These are phyloP conservation scores for Belonocnema kinseyi DNA, from an alignment of 1,140 invertebrate species.

Conservation along the genomic window DNA sequence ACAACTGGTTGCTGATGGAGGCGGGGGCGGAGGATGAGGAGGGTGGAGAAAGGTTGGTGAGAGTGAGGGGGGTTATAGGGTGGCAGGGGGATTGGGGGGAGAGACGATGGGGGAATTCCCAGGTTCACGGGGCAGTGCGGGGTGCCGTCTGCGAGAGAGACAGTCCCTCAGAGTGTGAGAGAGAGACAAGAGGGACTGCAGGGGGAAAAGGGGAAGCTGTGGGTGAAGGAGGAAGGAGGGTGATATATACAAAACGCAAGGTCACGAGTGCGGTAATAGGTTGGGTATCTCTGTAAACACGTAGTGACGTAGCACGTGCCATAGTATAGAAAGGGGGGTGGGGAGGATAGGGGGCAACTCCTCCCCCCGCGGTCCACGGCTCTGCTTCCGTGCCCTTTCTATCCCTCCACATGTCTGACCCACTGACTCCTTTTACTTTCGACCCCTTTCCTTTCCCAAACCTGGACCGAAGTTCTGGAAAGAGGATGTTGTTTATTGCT, in stretches of 20 bases:
- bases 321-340: conserved; percentile 52
- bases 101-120: conserved; percentile 57
- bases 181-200: conserved; percentile 10
- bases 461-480: conserved; percentile 20
- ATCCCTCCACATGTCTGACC: conserved; percentile 49
- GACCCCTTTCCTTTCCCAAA: conserved; percentile 40
- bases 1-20: conserved; percentile 67
- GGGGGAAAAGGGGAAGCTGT: conserved; percentile 38
- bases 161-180: conserved; percentile 7
- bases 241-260: conserved; percentile 73
- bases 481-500: conserved; percentile 18
- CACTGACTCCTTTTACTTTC: conserved; percentile 47
- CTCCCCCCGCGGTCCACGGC: conserved; percentile 36
- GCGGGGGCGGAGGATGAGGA: conserved; percentile 44
- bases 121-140: conserved; percentile 55
- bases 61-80: conserved; percentile 48
- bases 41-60: conserved; percentile 36
- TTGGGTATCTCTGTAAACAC: conserved; percentile 68
- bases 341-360: conserved; percentile 46
- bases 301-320: conserved; percentile 68
- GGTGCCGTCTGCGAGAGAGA: conserved; percentile 30
- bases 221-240: conserved; percentile 50
- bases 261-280: conserved; percentile 69
- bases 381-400: conserved; percentile 36
- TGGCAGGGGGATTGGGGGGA: conserved; percentile 51